A percentile compares a stretch with the other conserved stretches of the same genome.
These are phyloP conservation scores for Drosophila glabriapex DNA, from an alignment of 2,888 invertebrate genomes.

Conservation along the genomic window DNA sequence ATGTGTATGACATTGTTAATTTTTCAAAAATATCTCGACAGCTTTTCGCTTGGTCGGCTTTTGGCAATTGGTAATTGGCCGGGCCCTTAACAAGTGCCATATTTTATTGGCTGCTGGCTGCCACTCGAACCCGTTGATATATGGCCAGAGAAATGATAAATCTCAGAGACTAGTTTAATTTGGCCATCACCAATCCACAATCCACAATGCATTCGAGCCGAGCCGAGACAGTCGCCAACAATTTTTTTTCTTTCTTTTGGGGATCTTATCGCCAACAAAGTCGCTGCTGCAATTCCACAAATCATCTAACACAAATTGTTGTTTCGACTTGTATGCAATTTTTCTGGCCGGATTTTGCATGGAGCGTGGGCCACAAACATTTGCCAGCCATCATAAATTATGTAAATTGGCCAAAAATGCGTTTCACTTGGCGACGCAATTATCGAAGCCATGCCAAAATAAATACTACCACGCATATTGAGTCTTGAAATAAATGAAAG, in stretches of 20 bases:
- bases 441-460: constrained; percentile 29
- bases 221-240: constrained; percentile 50
- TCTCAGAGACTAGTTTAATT: constrained; percentile 72
- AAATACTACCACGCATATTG: neutral
- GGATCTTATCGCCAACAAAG: constrained; percentile 51
- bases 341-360: constrained; percentile 21
- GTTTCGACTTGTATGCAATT: constrained; percentile 62
- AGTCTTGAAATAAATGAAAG: constrained; percentile 1
- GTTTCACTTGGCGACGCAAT: constrained; percentile 53
- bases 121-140: constrained; percentile 68
- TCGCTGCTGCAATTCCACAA: constrained; percentile 63
- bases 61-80: constrained; percentile 66
- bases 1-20: constrained; percentile 61
- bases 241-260: constrained; percentile 3
- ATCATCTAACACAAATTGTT: constrained; percentile 61
- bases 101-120: constrained; percentile 80
- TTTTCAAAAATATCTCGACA: constrained; percentile 80
- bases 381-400: constrained; percentile 67
- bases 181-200: constrained; percentile 34
- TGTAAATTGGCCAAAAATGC: constrained; percentile 65
- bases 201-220: constrained; percentile 27
- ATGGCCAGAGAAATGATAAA: constrained; percentile 71
- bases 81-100: constrained; percentile 73
- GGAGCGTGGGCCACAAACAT: constrained; percentile 42
- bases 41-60: constrained; percentile 56